Base-by-base conservation (phyloP, 2,113 vertebrate genomes). In the Synchiropus splendidus region DNA sequence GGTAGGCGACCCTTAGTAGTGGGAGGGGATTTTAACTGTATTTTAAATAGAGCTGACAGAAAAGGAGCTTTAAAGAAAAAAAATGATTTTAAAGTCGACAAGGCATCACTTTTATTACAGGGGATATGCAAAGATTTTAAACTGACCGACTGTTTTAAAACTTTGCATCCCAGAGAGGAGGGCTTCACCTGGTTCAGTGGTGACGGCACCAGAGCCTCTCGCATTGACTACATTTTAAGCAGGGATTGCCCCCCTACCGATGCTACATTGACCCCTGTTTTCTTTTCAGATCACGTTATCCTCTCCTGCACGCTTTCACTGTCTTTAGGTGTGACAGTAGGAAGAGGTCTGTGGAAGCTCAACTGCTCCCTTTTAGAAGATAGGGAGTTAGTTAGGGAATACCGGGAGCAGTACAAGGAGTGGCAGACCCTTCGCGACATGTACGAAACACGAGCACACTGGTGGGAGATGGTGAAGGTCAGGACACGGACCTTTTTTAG, bases 21-120 rank as follows among this genome's bases (percentile, higher is more conserved):
- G 3, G 51, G 32, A 2, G 39, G 38, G 4, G 45, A 51, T 45
- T 51, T 55, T 42, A 55, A 62, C 10, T 62, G 39, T 14, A n/a
- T 45, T 36, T 45, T 51, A 58, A 9, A 2, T 36, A 30, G 3
- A 5, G 40, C 2, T 10, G 42, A 37, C 12, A 14, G 36, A 9
- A 47, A n/a, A 32, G 2, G 27, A 16, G 11, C 27, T 27, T 36
- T 18, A 2, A 32, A 16, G 40, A 18, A 36, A 10, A 16, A 18
- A 5, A 10, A 12, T 3, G 16, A 30, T 31, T 42, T 41, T 41
- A 58, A 51, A 13, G 0, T 46, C 0, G 56, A 52, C 6, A 59
- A 59, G 9, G 46, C 42, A 13, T 46, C 31, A 2, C 31, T 51
- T 17, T 51, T 51, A 18, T 11, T 48, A 3, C 36, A 39, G 12